Conservation (phyloP, 2,888 invertebrate genomes). For the Cheilosia scutellata region DNA sequence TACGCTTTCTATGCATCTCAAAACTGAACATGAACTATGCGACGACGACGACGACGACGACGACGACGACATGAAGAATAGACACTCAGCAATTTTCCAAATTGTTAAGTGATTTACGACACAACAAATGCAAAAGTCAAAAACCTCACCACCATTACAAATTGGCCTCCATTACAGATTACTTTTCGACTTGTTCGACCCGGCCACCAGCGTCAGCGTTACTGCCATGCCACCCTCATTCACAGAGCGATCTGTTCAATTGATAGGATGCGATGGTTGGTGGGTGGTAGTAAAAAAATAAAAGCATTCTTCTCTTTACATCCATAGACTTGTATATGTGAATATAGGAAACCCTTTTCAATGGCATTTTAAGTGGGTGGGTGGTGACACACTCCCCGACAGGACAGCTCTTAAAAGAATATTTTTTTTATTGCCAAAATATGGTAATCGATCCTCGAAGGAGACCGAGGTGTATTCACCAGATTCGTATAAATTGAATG, state of each 20-base stretch:
- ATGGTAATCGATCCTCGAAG: constrained; percentile 61
- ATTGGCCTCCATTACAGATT: constrained; percentile 74
- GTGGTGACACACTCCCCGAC: constrained; percentile 62
- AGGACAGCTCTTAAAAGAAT: constrained; percentile 62
- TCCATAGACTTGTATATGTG: too few species aligned
- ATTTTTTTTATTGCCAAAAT: constrained; percentile 72
- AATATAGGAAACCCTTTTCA: constrained; percentile 29
- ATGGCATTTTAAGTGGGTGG: constrained; percentile 72
- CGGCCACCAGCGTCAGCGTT: constrained; percentile 24
- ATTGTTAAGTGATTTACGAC: constrained; percentile 84
- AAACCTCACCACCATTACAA: constrained; percentile 60
- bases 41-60: too few species aligned
- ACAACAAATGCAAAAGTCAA: constrained; percentile 79
- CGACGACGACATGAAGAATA: neutral
- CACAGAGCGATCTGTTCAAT: constrained; percentile 48
- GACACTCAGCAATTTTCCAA: constrained; percentile 80
- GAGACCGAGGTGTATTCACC: constrained; percentile 15
- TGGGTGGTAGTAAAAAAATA: neutral
- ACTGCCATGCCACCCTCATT: neutral
- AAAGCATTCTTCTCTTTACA: constrained; percentile 18
- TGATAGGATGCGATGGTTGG: constrained; percentile 26
- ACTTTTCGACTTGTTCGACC: constrained; percentile 67
- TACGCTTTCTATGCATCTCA: constrained; percentile 36
- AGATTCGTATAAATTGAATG: constrained; percentile 40
- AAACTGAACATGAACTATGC: constrained; percentile 41